Evolutionary conservation across 2,888 invertebrate genomes (phyloP).

Genomic region (Apamea sordens): DNA sequence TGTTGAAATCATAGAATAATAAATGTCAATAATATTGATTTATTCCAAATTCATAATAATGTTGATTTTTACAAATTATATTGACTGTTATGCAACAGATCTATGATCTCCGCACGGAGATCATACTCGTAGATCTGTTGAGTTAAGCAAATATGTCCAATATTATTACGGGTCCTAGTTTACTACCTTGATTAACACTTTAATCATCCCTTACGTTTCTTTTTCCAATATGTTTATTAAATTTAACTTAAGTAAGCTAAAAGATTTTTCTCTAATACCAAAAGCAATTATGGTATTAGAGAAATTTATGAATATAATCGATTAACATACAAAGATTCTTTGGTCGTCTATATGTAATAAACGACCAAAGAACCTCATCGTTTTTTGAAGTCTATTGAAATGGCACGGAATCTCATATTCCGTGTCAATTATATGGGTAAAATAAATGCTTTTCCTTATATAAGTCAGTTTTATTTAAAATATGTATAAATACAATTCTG

Average conservation of each 20-base stretch:
- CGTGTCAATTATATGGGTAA: background rate
- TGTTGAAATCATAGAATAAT: background rate
- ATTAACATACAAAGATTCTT: background rate
- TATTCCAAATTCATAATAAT: background rate
- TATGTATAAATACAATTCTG: background rate
- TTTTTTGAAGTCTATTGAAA: background rate
- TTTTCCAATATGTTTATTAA: background rate
- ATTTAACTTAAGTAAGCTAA: background rate
- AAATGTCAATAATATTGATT: background rate
- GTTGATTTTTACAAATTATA: background rate
- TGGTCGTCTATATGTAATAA: too few species aligned
- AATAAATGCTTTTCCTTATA: background rate
- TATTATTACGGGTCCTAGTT: background rate
- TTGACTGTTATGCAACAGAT: too few species aligned
- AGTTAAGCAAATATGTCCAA: background rate
- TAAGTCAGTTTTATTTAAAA: slow-evolving; percentile 6
- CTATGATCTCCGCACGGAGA: too few species aligned
- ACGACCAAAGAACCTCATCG: background rate
- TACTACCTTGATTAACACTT: background rate
- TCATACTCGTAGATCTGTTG: too few species aligned
- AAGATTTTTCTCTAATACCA: background rate
- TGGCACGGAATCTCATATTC: background rate
- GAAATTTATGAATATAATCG: background rate
- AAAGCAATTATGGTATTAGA: background rate
- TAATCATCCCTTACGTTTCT: background rate